A percentile compares a stretch with the other conserved stretches of the same genome.
Evolutionary conservation across 2,888 invertebrate genomes (phyloP).

Genomic region (Aspidiotus destructor): DNA sequence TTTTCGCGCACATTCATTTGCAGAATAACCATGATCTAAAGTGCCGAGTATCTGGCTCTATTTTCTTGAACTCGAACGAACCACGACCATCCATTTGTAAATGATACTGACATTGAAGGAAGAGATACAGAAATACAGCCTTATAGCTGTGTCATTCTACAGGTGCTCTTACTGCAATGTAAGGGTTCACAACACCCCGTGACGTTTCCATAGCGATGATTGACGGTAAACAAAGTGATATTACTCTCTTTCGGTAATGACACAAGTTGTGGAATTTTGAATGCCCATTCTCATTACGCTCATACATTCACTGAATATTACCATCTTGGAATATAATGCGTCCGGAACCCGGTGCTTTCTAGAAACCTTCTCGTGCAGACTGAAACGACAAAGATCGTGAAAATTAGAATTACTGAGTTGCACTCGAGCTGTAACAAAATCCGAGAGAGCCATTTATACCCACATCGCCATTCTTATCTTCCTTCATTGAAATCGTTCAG

Average conservation of each 20-base stretch:
- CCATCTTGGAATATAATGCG: constrained; percentile 74
- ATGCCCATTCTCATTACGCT: constrained; percentile 98
- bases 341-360: constrained; percentile 64
- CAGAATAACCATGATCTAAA: constrained; percentile 73
- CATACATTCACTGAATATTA: constrained; percentile 90
- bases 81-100: constrained; percentile 95
- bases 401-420: too few species aligned
- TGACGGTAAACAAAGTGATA: constrained; percentile 94
- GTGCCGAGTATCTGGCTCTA: constrained; percentile 75
- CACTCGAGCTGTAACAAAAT: too few species aligned
- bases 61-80: constrained; percentile 72
- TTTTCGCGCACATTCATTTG: not conserved
- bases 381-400: too few species aligned
- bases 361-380: not conserved
- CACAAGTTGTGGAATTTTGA: constrained; percentile 96
- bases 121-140: too few species aligned
- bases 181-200: constrained; percentile 54
- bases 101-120: constrained; percentile 54
- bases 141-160: not conserved
- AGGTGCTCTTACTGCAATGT: not conserved
- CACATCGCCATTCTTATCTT: constrained; percentile 50
- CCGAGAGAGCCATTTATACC: constrained; percentile 37
- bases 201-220: constrained; percentile 97
- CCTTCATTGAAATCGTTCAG: constrained; percentile 73
- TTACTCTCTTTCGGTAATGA: constrained; percentile 78